Percentiles rank a stretch among this genome's conserved stretches.
phyloP scores from a whole-genome alignment of 2,888 invertebrate species.

The Anoncus sp. region DNA sequence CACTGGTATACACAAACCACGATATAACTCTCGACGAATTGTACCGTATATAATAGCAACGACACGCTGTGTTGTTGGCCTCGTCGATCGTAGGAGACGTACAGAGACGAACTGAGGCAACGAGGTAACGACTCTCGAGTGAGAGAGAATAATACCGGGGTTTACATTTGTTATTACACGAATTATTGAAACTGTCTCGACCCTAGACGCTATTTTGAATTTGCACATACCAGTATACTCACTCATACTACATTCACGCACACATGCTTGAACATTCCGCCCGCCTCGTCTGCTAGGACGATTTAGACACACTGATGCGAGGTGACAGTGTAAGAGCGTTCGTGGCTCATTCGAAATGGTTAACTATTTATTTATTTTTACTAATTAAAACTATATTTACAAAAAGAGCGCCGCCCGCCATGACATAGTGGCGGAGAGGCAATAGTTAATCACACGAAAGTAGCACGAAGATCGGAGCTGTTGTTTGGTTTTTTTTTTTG shows the following conservation, averaged over 20 bases:
- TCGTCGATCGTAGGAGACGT: too few relatives aligned
- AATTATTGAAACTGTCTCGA: background rate
- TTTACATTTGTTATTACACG: background rate
- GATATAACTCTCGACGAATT: too few relatives aligned
- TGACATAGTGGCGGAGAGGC: slow-evolving; percentile 14
- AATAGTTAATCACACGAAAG: background rate
- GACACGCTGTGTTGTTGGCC: too few relatives aligned
- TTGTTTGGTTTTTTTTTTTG: too few relatives aligned
- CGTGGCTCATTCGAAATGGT: background rate
- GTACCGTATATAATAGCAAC: too few relatives aligned
- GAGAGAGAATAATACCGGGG: too few relatives aligned
- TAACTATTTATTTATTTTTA: slow-evolving; percentile 3
- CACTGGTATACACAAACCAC: too few relatives aligned
- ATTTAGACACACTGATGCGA: background rate
- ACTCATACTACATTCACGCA: background rate
- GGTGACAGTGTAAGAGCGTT: background rate
- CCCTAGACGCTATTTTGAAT: too few relatives aligned
- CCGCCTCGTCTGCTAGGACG: slow-evolving; percentile 13
- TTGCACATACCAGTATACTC: too few relatives aligned
- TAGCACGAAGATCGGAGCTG: slow-evolving; percentile 15
- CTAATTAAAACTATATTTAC: slow-evolving; percentile 15
- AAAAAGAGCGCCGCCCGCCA: slow-evolving; percentile 13
- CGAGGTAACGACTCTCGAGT: too few relatives aligned
- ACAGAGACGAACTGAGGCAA: too few relatives aligned
- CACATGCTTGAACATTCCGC: slow-evolving; percentile 8